phyloP scores from a whole-genome alignment of 2,113 vertebrate species.

The Ursus arctos region DNA sequence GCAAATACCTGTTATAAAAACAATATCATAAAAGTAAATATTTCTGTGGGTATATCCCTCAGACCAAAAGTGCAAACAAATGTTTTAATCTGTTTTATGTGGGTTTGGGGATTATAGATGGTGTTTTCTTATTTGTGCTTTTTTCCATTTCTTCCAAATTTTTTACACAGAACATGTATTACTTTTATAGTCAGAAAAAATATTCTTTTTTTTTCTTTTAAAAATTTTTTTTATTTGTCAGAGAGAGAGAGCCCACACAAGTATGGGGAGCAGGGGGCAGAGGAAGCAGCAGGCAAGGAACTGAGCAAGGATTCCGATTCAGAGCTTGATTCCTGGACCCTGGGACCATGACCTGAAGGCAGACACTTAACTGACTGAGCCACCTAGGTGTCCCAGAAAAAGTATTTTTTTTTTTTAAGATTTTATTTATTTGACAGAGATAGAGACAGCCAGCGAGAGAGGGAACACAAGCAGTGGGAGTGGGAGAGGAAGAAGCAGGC shows the following conservation, averaged over 20 bases:
- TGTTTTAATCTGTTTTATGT: background rate
- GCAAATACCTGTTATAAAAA: conserved; percentile 32
- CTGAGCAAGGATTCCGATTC: no score
- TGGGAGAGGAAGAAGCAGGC: no score
- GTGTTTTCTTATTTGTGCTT: conserved; percentile 21
- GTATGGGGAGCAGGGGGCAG: background rate
- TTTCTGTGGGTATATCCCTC: background rate
- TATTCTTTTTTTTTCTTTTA: background rate
- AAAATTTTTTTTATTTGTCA: background rate
- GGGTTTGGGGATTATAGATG: background rate
- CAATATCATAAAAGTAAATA: background rate
- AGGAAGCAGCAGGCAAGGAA: background rate
- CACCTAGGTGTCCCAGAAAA: no score
- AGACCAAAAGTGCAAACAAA: conserved; percentile 8
- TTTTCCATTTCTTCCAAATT: background rate
- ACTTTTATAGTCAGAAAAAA: background rate
- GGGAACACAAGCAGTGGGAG: no score
- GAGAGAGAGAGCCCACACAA: no score
- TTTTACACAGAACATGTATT: background rate
- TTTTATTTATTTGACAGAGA: background rate
- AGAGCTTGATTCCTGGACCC: no score
- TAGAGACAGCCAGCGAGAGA: no score
- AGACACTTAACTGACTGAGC: no score
- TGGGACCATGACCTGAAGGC: no score
- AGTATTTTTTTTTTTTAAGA: no score